Conservation (phyloP, 2,113 vertebrate species). For the Halichoerus grypus region DNA sequence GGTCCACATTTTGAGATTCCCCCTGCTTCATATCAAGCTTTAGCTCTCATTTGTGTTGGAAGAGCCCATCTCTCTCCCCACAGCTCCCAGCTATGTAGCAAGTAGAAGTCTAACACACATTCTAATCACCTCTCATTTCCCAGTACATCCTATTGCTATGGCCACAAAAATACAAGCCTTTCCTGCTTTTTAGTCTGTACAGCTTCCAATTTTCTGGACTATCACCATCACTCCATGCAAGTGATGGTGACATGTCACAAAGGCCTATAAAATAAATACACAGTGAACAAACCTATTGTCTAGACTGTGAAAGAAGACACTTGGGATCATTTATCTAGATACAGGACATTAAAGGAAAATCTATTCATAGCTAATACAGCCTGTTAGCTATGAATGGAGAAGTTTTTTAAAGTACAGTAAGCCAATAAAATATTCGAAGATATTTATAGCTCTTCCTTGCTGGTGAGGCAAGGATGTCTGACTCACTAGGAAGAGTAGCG, state of each 20-base stretch:
- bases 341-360: neutral
- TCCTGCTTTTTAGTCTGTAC: neutral
- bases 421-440: constrained; percentile 25
- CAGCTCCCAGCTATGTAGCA: neutral
- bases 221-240: neutral
- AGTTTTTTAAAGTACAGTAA: constrained; percentile 44
- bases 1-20: neutral
- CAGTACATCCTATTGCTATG: neutral
- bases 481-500: constrained; percentile 47
- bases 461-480: constrained; percentile 39
- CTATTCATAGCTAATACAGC: neutral
- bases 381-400: constrained; percentile 44
- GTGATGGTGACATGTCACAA: neutral
- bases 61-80: neutral
- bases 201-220: neutral
- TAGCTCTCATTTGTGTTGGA: neutral
- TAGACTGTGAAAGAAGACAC: neutral
- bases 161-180: neutral
- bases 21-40: neutral
- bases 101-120: neutral
- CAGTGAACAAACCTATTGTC: neutral
- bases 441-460: constrained; percentile 68
- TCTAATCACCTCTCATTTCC: neutral
- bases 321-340: neutral
- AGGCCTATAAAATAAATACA: neutral